Conservation (phyloP, 1,140 invertebrate genomes). For the Euwallacea fornicatus region DNA sequence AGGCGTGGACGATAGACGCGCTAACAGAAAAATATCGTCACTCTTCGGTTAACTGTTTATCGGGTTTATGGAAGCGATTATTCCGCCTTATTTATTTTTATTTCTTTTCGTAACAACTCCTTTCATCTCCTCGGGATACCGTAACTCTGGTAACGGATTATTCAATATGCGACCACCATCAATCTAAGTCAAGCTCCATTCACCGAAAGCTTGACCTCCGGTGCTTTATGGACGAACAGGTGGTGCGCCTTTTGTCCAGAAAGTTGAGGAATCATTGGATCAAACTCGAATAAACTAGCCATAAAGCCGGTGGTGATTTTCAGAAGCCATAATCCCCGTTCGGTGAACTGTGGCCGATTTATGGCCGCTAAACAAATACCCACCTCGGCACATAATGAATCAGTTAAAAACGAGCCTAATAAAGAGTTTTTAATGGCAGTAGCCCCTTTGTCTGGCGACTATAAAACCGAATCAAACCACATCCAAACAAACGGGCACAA, state of each 20-base stretch:
- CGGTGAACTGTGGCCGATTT: constrained; percentile 6
- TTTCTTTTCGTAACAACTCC: neutral
- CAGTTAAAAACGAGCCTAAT: constrained; percentile 16
- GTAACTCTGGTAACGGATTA: neutral
- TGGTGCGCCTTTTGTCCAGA: too few relatives aligned
- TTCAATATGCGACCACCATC: too few relatives aligned
- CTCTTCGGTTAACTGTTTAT: constrained; percentile 23
- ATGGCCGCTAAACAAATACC: constrained; percentile 7
- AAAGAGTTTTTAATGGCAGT: constrained; percentile 12
- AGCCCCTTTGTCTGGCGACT: constrained; percentile 8
- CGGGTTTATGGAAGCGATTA: constrained; percentile 28
- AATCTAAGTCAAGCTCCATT: too few relatives aligned
- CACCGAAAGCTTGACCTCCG: too few relatives aligned
- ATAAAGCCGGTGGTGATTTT: constrained; percentile 13
- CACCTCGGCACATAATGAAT: constrained; percentile 13
- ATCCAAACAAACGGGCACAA: neutral
- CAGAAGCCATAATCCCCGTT: constrained; percentile 10
- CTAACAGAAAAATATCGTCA: constrained; percentile 28
- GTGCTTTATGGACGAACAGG: too few relatives aligned
- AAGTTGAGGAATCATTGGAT: too few relatives aligned
- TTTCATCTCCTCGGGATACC: neutral
- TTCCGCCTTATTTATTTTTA: constrained; percentile 24
- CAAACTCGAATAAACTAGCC: too few relatives aligned
- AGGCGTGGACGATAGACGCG: constrained; percentile 23
- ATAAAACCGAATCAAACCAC: constrained; percentile 13